A percentile compares a stretch with the other conserved stretches of the same genome.
Conservation (phyloP, 2,113 vertebrate species). For the Pterocles gutturalis region DNA sequence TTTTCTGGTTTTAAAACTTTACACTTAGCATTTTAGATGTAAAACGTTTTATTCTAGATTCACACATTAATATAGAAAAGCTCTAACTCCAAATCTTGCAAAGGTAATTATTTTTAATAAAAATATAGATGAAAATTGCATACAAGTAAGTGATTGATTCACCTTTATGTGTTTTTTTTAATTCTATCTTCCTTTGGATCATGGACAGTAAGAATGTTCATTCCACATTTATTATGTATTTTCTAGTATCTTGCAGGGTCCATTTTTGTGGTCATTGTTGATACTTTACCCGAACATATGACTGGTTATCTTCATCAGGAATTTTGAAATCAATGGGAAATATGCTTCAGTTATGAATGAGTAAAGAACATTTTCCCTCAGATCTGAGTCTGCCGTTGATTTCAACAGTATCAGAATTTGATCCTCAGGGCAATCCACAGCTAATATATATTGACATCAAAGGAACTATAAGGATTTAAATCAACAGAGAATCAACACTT, state of each 20-base stretch:
- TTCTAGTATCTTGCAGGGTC: not conserved
- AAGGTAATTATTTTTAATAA: not conserved
- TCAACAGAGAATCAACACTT: not conserved
- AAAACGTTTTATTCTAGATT: not conserved
- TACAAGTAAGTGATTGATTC: not conserved
- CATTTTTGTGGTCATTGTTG: not conserved
- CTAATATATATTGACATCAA: not conserved
- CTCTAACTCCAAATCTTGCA: not conserved
- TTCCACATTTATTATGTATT: not conserved
- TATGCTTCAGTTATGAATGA: not conserved
- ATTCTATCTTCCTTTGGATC: not conserved
- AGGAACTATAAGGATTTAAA: not conserved
- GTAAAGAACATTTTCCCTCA: not conserved
- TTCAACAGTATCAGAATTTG: not conserved
- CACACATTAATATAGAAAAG: not conserved
- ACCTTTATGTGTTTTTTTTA: not conserved
- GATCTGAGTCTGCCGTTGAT: not conserved
- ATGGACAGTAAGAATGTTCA: not conserved
- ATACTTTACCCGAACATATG: not conserved
- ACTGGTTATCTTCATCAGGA: not conserved
- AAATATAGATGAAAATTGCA: not conserved
- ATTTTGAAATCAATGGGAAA: constrained; percentile 3
- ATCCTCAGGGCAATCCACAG: not conserved
- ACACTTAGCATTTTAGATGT: not conserved
- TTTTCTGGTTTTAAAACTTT: not conserved